Conservation (phyloP, 2,113 vertebrate species). For the Cryptotis parvus region DNA sequence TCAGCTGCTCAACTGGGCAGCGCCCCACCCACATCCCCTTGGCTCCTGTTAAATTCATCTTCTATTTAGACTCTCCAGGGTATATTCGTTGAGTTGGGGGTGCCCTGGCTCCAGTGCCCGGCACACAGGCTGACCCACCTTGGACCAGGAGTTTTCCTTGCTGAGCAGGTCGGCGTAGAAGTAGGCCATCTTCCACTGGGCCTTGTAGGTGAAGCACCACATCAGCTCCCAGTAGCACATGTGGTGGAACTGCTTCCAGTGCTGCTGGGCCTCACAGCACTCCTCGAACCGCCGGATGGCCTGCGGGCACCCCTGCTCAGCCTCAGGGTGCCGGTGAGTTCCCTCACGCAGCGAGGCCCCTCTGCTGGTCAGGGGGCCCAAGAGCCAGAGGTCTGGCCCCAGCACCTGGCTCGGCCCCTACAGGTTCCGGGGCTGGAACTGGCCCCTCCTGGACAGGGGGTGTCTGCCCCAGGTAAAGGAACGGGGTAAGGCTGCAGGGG, state of each 20-base stretch:
- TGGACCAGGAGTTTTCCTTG: conserved; percentile 98
- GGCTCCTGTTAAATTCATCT: neutral
- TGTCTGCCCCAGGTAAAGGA: neutral
- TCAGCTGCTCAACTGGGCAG: too few species aligned
- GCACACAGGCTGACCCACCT: conserved; percentile 86
- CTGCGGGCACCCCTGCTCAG: conserved; percentile 80
- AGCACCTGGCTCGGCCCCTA: neutral
- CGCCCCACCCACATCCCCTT: conserved; percentile 24
- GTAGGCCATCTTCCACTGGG: conserved; percentile 99
- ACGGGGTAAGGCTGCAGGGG: neutral
- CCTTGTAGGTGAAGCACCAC: conserved; percentile 99
- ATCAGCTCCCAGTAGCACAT: conserved; percentile 99
- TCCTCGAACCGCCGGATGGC: conserved; percentile 95
- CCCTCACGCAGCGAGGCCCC: too few species aligned
- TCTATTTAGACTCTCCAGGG: conserved; percentile 2
- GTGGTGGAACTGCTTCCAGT: conserved; percentile 99
- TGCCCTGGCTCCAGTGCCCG: neutral
- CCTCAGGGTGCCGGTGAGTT: rapidly evolving
- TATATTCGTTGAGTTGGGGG: neutral
- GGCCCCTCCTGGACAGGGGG: too few species aligned
- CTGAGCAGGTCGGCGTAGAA: conserved; percentile 97
- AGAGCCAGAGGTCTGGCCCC: neutral
- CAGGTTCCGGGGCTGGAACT: neutral
- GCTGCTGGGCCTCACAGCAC: conserved; percentile 97
- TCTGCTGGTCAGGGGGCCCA: too few species aligned